Evolutionary conservation across 2,888 invertebrate genomes (phyloP).

Genomic region (Lasioglossum villosulum): DNA sequence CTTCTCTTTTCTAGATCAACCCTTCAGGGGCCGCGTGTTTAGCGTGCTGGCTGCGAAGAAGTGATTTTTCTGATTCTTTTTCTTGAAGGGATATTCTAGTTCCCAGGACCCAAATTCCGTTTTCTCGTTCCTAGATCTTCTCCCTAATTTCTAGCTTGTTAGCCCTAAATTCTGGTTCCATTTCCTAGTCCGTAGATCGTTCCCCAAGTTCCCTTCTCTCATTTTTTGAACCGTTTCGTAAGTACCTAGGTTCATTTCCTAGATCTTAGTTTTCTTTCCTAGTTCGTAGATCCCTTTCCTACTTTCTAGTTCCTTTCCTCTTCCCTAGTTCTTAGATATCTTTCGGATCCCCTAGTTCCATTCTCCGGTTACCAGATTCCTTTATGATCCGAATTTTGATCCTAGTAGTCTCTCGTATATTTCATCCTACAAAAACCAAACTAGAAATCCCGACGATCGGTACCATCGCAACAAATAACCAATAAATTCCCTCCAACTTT

Average conservation of each 20-base stretch:
- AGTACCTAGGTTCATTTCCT: no score
- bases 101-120: neutral
- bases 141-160: neutral
- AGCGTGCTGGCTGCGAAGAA: neutral
- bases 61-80: neutral
- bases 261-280: no score
- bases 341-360: neutral
- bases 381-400: no score
- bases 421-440: neutral
- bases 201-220: no score
- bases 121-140: neutral
- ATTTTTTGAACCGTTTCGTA: no score
- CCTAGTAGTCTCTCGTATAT: no score
- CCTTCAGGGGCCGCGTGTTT: neutral
- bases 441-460: neutral
- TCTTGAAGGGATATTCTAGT: neutral
- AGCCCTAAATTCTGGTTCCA: no score
- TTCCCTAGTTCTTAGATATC: no score
- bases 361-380: no score
- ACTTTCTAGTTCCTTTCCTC: no score
- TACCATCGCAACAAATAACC: neutral
- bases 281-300: no score
- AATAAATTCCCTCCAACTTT: neutral
- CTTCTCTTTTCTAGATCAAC: neutral
- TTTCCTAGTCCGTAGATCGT: no score